A percentile compares a stretch with the other conserved stretches of the same genome.
Evolutionary conservation across 2,113 vertebrate species (phyloP).

Genomic region (Arvicanthis niloticus): DNA sequence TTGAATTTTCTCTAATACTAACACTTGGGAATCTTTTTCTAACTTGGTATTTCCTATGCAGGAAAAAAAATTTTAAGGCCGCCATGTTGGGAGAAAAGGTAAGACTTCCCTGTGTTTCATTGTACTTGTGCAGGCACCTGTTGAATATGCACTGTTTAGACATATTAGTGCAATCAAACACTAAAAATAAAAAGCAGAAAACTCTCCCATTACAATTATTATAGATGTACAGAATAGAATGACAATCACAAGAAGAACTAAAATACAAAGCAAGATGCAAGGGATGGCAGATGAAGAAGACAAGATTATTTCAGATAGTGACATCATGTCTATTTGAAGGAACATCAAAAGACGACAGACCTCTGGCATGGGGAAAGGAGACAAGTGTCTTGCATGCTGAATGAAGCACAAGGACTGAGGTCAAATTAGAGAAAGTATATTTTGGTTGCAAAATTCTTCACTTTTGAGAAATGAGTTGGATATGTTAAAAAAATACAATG

Average conservation of each 20-base stretch:
- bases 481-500: background rate
- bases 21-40: background rate
- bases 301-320: background rate
- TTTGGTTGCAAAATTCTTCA: background rate
- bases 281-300: background rate
- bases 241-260: background rate
- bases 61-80: background rate
- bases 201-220: background rate
- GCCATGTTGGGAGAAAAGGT: background rate
- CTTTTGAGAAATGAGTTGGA: background rate
- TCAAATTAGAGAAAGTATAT: background rate
- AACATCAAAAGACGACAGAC: background rate
- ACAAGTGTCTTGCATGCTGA: background rate
- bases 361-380: background rate
- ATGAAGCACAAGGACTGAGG: background rate
- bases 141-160: background rate
- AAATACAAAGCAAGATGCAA: background rate
- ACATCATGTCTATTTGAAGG: background rate
- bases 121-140: constrained; percentile 34
- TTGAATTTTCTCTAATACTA: background rate
- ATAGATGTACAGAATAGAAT: background rate
- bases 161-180: background rate
- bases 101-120: background rate
- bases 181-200: background rate
- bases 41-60: background rate